A percentile compares a stretch with the other conserved stretches of the same genome.
Evolutionary conservation across 2,888 invertebrate species (phyloP).

Genomic region (Bombylius discolor): DNA sequence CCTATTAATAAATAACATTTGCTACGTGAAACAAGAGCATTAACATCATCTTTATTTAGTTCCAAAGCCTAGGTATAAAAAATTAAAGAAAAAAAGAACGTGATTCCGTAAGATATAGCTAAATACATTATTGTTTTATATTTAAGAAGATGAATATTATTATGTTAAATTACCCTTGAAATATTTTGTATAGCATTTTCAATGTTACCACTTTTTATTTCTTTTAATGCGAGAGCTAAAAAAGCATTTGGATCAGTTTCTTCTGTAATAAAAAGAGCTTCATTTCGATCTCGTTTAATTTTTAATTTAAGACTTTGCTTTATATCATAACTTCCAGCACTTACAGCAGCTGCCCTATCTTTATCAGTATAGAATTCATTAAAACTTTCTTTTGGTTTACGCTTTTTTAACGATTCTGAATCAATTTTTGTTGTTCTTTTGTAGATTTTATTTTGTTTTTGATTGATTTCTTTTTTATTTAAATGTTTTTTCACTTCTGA

Average conservation of each 20-base stretch:
- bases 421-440: conserved; percentile 15
- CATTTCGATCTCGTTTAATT: conserved; percentile 61
- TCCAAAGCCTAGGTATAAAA: conserved; percentile 63
- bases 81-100: neutral
- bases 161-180: conserved; percentile 48
- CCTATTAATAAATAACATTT: conserved; percentile 79
- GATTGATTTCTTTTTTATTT: neutral
- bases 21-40: conserved; percentile 76
- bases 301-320: conserved; percentile 73
- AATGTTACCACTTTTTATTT: conserved; percentile 61
- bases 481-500: neutral
- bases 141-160: neutral
- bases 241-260: conserved; percentile 67
- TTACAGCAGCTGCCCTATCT: conserved; percentile 79
- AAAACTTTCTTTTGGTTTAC: conserved; percentile 31
- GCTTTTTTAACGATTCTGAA: conserved; percentile 26
- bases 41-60: conserved; percentile 68
- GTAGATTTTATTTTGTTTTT: neutral
- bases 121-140: neutral
- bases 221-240: conserved; percentile 60
- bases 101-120: too few species aligned
- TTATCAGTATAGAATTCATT: conserved; percentile 84
- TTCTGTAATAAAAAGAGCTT: conserved; percentile 57
- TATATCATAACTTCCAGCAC: conserved; percentile 63
- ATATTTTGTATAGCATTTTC: conserved; percentile 61